Evolutionary conservation across 92 coral and sea anemone genomes (phyloP).

Genomic region (Paragorgia papillata): DNA sequence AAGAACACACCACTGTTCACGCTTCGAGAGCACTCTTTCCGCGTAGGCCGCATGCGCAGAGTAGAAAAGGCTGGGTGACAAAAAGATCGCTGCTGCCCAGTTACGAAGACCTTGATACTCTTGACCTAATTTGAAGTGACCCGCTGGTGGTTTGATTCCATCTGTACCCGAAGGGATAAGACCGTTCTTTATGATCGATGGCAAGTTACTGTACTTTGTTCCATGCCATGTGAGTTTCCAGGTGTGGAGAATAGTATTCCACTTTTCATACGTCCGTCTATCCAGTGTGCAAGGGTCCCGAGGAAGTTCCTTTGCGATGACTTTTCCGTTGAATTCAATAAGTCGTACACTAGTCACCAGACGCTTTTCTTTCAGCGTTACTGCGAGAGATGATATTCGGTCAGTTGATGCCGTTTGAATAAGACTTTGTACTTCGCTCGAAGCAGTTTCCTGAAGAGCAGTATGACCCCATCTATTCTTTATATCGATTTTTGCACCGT

Average conservation of each 20-base stretch:
- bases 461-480: conserved; percentile 48
- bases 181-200: conserved; percentile 57
- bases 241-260: conserved; percentile 30
- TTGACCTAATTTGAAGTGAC: conserved; percentile 42
- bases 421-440: conserved; percentile 13
- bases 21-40: conserved; percentile 46
- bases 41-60: conserved; percentile 55
- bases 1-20: conserved; percentile 62
- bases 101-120: conserved; percentile 47
- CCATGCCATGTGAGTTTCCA: conserved; percentile 73
- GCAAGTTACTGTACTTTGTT: conserved; percentile 49
- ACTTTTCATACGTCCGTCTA: conserved; percentile 36
- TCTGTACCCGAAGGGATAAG: conserved; percentile 62
- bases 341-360: conserved; percentile 43
- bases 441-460: conserved; percentile 44
- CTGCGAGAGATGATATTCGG: conserved; percentile 40
- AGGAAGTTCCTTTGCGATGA: conserved; percentile 56
- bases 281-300: conserved; percentile 54
- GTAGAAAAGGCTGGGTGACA: conserved; percentile 64
- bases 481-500: conserved; percentile 58
- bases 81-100: conserved; percentile 75
- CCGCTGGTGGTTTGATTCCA: conserved; percentile 52
- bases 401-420: conserved; percentile 53
- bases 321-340: conserved; percentile 27
- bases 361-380: conserved; percentile 24